Evolutionary conservation across 2,888 invertebrate genomes (phyloP), one percentile per base, ranked within the genome.

Genomic region (Eilema depressum): DNA sequence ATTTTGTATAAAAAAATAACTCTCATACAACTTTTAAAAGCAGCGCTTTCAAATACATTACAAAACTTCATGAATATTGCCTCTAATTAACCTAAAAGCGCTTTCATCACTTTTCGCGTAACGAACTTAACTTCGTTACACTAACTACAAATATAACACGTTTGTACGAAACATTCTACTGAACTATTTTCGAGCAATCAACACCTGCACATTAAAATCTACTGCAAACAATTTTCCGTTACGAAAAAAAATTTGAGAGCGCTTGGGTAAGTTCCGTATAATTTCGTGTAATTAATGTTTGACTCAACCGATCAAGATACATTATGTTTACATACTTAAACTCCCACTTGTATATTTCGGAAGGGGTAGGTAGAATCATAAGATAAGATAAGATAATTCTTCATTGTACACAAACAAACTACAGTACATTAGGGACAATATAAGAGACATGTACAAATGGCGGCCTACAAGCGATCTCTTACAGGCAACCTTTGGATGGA

Each of bases 131-230:
- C 74, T 75, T 77, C 71, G 74, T 82, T 76, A 73, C 63, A 74
- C 69, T 73, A 70, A 71, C 73, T 67, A 73, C 59, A 25, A 37
- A 66, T 60, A 71, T 75, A 75, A 76, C 79, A 76, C 59, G 57
- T 68, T 73, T 71, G 70, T 71, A 83, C 79, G 75, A 76, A 75
- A 84, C 78, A 80, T 84, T 83, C 84, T 82, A 81, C 83, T 83
- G 84, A 84, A 85, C 85, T 79, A 85, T 88, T 88, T 84, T 78
- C 80, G 73, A 70, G 85, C 86, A 91, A 91, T 92, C 91, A 89
- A 86, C 92, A 91, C 89, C 75, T 85, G 75, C 73, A 80, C 87
- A 91, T 90, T 90, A 92, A 89, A 85, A 80, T 69, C 75, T 82
- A 86, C 75, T 69, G 84, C 85, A 89, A 91, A 90, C 86, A 86